Evolutionary conservation across 2,888 invertebrate genomes (phyloP), one percentile per base, ranked within the genome.

Genomic region (Myathropa florea): DNA sequence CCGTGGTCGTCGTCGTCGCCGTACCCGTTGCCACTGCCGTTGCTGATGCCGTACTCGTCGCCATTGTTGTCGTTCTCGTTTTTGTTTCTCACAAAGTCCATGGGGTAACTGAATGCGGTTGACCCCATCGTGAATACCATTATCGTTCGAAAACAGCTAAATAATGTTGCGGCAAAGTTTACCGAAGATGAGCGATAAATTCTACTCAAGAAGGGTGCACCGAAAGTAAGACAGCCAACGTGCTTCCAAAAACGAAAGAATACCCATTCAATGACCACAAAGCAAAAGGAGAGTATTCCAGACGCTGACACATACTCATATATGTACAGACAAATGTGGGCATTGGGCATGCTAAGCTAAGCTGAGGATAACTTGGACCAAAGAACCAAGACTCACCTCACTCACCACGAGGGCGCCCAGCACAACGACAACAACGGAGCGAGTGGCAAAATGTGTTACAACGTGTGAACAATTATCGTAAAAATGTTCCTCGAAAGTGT

Each of bases 391-490:
- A 57, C 57, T 63, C 59, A 36, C 14, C 28, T 60, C 59, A 26
- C n/a, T n/a, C n/a, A n/a, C n/a, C n/a, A 67, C 61, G 46, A 30
- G 18, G n/a, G 28, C 65, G 30, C 18, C 28, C 55, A 28, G 26
- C 21, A 26, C 70, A 46, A 46, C 39, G 46, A 2, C 12, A 59
- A 70, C 33, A 6, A 46, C 6, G 18, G 18, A 46, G 46, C 46
- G 46, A 46, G 46, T 46, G 65, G 83, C 83, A 83, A 83, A 86
- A 86, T 83, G 83, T 82, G 83, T 83, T 86, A 86, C 86, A 86
- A 86, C 86, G 86, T 86, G 86, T 86, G 86, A 86, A 86, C 86
- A 86, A 86, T 86, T 86, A 86, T 86, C 86, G 78, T 86, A 83
- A 86, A 86, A 86, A 83, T 83, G 78, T 75, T 83, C 46, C 83